Evolutionary conservation across 2,888 invertebrate species (phyloP), one percentile per base, ranked within the genome.

Genomic region (Shargacucullia verbasci): DNA sequence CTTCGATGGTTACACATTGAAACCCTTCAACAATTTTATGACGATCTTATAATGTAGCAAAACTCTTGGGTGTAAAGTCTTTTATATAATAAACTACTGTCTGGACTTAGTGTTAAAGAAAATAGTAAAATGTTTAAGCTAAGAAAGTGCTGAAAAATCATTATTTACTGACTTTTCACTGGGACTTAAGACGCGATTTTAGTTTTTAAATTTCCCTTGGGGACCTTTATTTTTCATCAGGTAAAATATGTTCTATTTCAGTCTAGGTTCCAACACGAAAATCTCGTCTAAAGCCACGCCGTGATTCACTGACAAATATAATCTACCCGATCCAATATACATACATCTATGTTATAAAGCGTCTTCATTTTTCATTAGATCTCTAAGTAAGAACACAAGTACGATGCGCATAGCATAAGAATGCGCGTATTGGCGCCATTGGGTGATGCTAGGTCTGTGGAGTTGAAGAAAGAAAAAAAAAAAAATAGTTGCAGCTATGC

Each of bases 181-280:
- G 11, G 40, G 52, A 40, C 25, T 56, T 39, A 38, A 35, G 15
- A 10, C 34, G 31, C n/a, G 11, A 33, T 40, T 49, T 33, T 27
- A 29, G 7, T 62, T 52, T 45, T 55, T 40, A 40, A 34, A 57
- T 53, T 63, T 69, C 48, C 70, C 66, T 9, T 3, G 63, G 20
- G 69, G 0, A 15, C 31, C 14, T 31, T 62, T 53, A 49, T 10
- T 35, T 63, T 41, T 25, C 33, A 37, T 29, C 38, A 52, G 56
- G 56, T 69, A 38, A 69, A 53, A 68, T 31, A 37, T 39, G 25
- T n/a, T 52, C 6, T 41, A 57, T 69, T 53, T 62, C 40, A 57
- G 69, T 37, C 15, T 39, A 41, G 62, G 52, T 47, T 29, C 14
- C 31, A 38, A 44, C 20, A 40, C 10, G 11, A 11, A 40, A 25